Conservation (phyloP, 2,113 vertebrate genomes). For the Origma solitaria region DNA sequence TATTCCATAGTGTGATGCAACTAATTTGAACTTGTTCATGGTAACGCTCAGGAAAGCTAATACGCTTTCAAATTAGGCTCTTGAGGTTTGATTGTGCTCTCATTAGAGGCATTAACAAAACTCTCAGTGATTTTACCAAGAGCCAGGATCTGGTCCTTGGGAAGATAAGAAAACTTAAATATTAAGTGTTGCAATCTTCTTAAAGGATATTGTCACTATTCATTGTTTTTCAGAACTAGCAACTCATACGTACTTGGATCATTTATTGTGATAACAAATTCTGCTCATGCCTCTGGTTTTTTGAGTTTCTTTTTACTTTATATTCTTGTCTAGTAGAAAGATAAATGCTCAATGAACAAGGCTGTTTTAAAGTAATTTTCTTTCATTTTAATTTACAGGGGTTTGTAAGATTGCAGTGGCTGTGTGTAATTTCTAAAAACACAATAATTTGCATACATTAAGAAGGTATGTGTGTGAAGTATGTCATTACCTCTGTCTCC, state of each 20-base stretch:
- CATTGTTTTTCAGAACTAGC: constrained; percentile 16
- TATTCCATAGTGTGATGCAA: neutral
- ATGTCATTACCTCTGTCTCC: constrained; percentile 2
- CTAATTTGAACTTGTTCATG: neutral
- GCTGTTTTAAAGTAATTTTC: constrained; percentile 36
- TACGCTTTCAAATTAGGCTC: neutral
- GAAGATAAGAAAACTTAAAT: constrained; percentile 1
- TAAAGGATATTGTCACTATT: neutral
- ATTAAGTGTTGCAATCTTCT: neutral
- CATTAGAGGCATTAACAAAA: neutral
- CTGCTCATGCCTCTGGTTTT: neutral
- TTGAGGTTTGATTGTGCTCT: neutral
- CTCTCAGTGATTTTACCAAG: neutral
- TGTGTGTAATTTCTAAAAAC: neutral
- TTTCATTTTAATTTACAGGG: constrained; percentile 42
- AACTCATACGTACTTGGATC: neutral
- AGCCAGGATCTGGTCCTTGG: neutral
- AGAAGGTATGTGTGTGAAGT: neutral
- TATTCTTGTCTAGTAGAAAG: neutral
- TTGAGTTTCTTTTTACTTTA: neutral
- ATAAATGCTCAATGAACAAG: constrained; percentile 14
- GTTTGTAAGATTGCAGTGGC: constrained; percentile 37
- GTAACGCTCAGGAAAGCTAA: neutral
- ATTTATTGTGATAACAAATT: constrained; percentile 14
- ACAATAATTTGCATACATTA: constrained; percentile 50